Percentiles rank a stretch among this genome's conserved stretches.
phyloP scores from a whole-genome alignment of 1,140 invertebrate genomes.

The Cryptotermes secundus region DNA sequence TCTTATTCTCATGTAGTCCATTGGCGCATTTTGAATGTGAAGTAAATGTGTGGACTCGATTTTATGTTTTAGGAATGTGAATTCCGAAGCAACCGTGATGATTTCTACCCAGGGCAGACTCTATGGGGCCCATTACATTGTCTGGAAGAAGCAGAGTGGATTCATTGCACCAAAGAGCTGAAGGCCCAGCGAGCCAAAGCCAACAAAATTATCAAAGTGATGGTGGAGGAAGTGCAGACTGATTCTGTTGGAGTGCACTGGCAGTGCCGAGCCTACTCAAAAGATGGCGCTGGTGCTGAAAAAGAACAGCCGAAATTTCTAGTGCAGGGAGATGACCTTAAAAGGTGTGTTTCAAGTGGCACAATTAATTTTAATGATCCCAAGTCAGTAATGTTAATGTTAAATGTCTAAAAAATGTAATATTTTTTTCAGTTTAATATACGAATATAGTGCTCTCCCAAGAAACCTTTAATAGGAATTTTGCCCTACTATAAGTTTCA shows the following conservation, averaged over 20 bases:
- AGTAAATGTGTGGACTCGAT: not conserved
- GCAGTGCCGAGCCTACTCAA: slow-evolving; percentile 74
- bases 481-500: too few species aligned
- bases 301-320: slow-evolving; percentile 67
- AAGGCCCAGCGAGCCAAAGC: slow-evolving; percentile 64
- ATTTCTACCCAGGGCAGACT: slow-evolving; percentile 76
- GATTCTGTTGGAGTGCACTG: slow-evolving; percentile 72
- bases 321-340: slow-evolving; percentile 73
- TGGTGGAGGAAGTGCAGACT: slow-evolving; percentile 63
- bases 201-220: slow-evolving; percentile 53
- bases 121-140: slow-evolving; percentile 68
- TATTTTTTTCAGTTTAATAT: too few species aligned
- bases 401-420: too few species aligned
- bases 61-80: slow-evolving; percentile 55
- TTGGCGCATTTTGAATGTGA: too few species aligned
- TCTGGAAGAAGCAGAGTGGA: slow-evolving; percentile 75
- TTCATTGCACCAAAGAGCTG: slow-evolving; percentile 72
- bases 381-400: too few species aligned
- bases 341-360: slow-evolving; percentile 47
- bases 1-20: too few species aligned
- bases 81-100: slow-evolving; percentile 56
- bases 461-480: too few species aligned
- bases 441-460: too few species aligned
- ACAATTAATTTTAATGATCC: too few species aligned
- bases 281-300: slow-evolving; percentile 57